Evolutionary conservation across 2,888 invertebrate genomes (phyloP).

Genomic region (Leucophenga montana): DNA sequence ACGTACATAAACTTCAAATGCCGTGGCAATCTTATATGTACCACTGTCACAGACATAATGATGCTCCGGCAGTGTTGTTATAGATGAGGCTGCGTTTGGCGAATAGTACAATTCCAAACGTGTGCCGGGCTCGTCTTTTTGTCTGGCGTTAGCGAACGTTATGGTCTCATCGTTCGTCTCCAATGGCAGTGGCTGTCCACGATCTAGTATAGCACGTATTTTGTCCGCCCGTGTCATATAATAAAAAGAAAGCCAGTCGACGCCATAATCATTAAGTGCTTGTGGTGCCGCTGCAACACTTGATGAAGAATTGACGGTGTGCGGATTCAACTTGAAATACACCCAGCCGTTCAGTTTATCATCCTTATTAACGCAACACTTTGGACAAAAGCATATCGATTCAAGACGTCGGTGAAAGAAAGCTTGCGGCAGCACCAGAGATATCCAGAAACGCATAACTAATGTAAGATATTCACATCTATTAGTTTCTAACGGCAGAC

Average conservation of each 20-base stretch:
- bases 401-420: constrained; percentile 68
- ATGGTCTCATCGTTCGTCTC: constrained; percentile 61
- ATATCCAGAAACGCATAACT: constrained; percentile 70
- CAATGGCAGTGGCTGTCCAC: constrained; percentile 71
- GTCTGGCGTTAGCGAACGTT: constrained; percentile 52
- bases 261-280: constrained; percentile 54
- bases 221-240: constrained; percentile 73
- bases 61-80: constrained; percentile 67
- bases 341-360: constrained; percentile 72
- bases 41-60: constrained; percentile 64
- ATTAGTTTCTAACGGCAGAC: constrained; percentile 65
- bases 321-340: constrained; percentile 72
- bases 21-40: constrained; percentile 70
- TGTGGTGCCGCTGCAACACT: constrained; percentile 43
- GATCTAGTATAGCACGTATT: constrained; percentile 72
- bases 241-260: constrained; percentile 71
- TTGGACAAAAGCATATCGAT: constrained; percentile 70
- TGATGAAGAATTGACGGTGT: constrained; percentile 66
- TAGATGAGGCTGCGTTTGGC: constrained; percentile 68
- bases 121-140: constrained; percentile 72
- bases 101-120: constrained; percentile 70
- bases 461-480: constrained; percentile 73
- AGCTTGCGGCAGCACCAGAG: constrained; percentile 71
- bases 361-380: constrained; percentile 63
- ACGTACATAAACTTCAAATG: constrained; percentile 72